Base-by-base conservation (phyloP, 1,140 invertebrate genomes). In the Pemphigus obesinymphae region DNA sequence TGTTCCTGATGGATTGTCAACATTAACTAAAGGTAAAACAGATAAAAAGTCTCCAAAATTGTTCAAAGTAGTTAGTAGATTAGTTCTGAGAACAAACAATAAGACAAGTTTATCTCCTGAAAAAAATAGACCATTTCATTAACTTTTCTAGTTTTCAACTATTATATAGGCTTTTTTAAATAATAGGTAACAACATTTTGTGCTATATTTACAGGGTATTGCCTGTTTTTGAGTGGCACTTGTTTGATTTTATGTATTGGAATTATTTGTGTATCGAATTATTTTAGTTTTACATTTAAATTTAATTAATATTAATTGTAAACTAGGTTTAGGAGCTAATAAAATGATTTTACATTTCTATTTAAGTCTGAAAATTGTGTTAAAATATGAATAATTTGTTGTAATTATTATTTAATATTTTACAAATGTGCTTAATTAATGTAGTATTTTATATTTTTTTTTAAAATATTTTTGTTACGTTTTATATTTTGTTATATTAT, bases 31-130 rank as follows among this genome's bases (percentile, higher is more conserved):
- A 80, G 76, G 76, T 80, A 80, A 80, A 80, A 45, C n/a, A 29
- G 76, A 80, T 17, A 80, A 43, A 29, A 80, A 61, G n/a, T 80
- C 76, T 29, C 76, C 76, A 80, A 80, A 29, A 80, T 45, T 80
- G 20, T 58, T 80, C 37, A 61, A 29, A 6, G 55, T 61, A 20
- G 76, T 80, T 43, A 45, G 55, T 3, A 80, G 37, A 80, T 29
- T 80, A 45, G 76, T 80, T 26, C 10, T 80, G 8, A 63, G 55
- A 29, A 26, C 55, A 37, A 78, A 78, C 23, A 80, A 31, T 20
- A 80, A 43, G 26, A 80, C 15, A 29, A 61, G 34, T 17, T 31
- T 11, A n/a, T 73, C 45, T 20, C 20, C 43, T 50, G 70, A 73
- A 73, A 73, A 73, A 73, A 73, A 73, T 73, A 73, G 11, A 3